Conservation (phyloP, 2,113 vertebrate species). For the Melanotaenia duboulayi region DNA sequence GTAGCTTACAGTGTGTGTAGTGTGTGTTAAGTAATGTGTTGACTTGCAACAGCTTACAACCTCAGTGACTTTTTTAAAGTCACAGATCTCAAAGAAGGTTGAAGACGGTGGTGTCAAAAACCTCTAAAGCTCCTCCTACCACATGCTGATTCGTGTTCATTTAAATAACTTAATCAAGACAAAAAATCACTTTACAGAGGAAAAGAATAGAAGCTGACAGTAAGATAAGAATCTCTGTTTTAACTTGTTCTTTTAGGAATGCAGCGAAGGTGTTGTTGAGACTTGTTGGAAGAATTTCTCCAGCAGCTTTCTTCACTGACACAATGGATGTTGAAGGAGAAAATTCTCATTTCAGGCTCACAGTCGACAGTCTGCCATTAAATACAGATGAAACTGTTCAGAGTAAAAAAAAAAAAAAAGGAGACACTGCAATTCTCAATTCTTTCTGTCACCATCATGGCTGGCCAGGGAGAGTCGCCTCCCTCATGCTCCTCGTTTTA, state of each 20-base stretch:
- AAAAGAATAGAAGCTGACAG: background rate
- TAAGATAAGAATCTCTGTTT: constrained; percentile 45
- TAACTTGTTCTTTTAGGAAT: constrained; percentile 72
- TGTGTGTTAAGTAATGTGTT: constrained; percentile 2
- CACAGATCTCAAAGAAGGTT: constrained; percentile 10
- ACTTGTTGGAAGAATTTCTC: constrained; percentile 49
- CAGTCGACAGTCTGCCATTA: background rate
- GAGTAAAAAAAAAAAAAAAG: background rate
- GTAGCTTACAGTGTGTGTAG: constrained; percentile 36
- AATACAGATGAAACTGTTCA: constrained; percentile 12
- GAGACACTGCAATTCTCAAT: background rate
- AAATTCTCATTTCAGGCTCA: constrained; percentile 7
- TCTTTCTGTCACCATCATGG: background rate
- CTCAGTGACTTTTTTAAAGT: constrained; percentile 38
- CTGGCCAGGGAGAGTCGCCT: background rate
- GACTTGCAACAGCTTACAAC: constrained; percentile 49
- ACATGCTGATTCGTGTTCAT: background rate
- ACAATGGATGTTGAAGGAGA: constrained; percentile 10
- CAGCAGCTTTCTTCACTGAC: constrained; percentile 1
- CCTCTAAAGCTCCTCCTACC: background rate
- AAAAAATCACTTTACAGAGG: background rate
- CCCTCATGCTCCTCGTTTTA: background rate
- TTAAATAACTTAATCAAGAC: background rate
- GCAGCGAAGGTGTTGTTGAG: constrained; percentile 43
- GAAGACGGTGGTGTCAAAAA: constrained; percentile 5